phyloP scores from a whole-genome alignment of 2,888 invertebrate genomes.

The Pogonocherus hispidulus region DNA sequence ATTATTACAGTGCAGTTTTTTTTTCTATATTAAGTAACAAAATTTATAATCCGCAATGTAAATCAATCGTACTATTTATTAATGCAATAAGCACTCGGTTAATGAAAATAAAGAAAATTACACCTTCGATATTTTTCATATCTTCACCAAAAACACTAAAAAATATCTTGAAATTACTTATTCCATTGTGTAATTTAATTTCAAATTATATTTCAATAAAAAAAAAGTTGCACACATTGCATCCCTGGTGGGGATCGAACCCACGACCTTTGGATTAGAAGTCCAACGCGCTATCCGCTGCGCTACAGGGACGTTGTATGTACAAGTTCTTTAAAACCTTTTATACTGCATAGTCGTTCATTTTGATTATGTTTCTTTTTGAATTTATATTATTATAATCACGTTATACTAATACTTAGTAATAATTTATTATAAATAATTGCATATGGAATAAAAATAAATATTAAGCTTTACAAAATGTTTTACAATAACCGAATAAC shows the following conservation, averaged over 20 bases:
- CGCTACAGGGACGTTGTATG: constrained; percentile 80
- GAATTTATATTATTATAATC: not conserved
- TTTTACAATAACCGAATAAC: too few relatives aligned
- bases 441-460: too few relatives aligned
- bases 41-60: too few relatives aligned
- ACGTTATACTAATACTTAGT: not conserved
- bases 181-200: not conserved
- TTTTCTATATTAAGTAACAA: too few relatives aligned
- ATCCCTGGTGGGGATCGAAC: constrained; percentile 90
- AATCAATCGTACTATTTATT: too few relatives aligned
- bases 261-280: constrained; percentile 92
- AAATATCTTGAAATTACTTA: too few relatives aligned
- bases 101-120: too few relatives aligned
- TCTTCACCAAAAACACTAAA: too few relatives aligned
- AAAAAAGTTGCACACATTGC: constrained; percentile 39
- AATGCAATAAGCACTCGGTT: too few relatives aligned
- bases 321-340: not conserved
- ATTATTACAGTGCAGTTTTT: too few relatives aligned
- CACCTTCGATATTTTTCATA: too few relatives aligned
- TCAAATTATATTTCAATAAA: constrained; percentile 7
- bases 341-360: not conserved
- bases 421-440: constrained; percentile 2
- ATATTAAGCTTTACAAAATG: too few relatives aligned
- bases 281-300: constrained; percentile 92
- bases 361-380: not conserved